A percentile compares a stretch with the other conserved stretches of the same genome.
phyloP scores from a whole-genome alignment of 2,797 vertebrate genomes.

The Ctenosaura bakeri region DNA sequence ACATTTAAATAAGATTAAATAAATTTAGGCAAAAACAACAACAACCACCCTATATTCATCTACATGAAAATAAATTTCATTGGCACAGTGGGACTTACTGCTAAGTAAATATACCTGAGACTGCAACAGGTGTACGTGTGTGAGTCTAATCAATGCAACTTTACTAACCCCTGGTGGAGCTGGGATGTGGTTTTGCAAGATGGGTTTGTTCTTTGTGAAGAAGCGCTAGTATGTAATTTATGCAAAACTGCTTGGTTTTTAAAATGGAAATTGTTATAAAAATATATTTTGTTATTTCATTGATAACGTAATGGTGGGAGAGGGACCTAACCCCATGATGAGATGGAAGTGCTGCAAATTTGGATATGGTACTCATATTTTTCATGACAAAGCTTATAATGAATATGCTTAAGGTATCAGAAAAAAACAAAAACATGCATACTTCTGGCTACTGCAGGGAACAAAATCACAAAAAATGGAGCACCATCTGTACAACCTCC shows the following conservation, averaged over 20 bases:
- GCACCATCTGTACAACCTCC: background rate
- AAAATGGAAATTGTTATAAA: background rate
- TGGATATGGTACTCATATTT: background rate
- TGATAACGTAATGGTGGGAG: background rate
- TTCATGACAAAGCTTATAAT: background rate
- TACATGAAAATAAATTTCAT: background rate
- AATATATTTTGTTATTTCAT: background rate
- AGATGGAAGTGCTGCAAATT: background rate
- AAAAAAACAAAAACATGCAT: background rate
- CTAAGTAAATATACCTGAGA: background rate
- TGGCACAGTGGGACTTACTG: no score
- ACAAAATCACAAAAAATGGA: background rate
- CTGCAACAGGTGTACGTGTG: background rate
- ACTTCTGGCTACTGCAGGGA: no score
- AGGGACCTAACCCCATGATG: background rate
- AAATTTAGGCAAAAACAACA: background rate
- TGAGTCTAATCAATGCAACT: background rate
- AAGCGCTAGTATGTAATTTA: background rate
- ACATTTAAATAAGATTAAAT: background rate
- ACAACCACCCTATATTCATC: background rate
- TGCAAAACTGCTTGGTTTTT: background rate
- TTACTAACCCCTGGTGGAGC: background rate
- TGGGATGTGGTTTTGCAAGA: background rate
- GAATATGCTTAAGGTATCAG: background rate
- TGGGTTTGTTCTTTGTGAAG: background rate